Evolutionary conservation across 2,113 vertebrate species (phyloP), one percentile per base, ranked within the genome.

Genomic region (Phyllostomus hastatus): DNA sequence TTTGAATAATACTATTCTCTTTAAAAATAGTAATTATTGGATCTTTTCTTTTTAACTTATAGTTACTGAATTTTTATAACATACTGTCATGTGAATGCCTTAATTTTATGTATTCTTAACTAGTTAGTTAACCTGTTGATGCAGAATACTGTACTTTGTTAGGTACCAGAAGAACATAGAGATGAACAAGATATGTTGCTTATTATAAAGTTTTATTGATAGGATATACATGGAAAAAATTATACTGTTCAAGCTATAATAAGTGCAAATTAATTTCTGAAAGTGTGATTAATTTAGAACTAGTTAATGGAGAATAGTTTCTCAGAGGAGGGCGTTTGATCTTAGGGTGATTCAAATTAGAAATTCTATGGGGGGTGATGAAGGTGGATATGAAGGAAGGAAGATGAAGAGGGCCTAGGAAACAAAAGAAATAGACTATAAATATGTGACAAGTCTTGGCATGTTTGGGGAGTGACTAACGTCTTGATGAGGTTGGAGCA

Each of bases 101-200:
- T 85, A 26, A 43, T 83, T 88, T 73, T 92, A 38, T 76, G 87
- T 72, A n/a, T 81, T 64, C 28, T 95, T 92, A 89, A 66, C 7
- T 33, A 75, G 73, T 76, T 46, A 75, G 33, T 90, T 66, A 76
- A 88, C 35, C 52, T 93, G 87, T 82, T 38, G 50, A 50, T 88
- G 24, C 10, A 81, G 72, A 94, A 61, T 81, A 75, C 7, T 16
- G 41, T 14, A 70, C 10, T 80, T 92, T 16, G 10, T n/a, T 76
- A 72, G 41, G 24, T 88, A 61, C 41, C 35, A 91, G 43, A 82
- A 82, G 24, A 54, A 31, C 33, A 54, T 50, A 90, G 52, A 95
- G 24, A 83, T 95, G 50, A 90, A 31, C 67, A 81, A 79, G 17
- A 8, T 26, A 35, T 94, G 10, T 64, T 94, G 11, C 19, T 35